A percentile compares a stretch with the other conserved stretches of the same genome.
phyloP scores from a whole-genome alignment of 2,113 vertebrate genomes.

The Microcebus griseorufus region DNA sequence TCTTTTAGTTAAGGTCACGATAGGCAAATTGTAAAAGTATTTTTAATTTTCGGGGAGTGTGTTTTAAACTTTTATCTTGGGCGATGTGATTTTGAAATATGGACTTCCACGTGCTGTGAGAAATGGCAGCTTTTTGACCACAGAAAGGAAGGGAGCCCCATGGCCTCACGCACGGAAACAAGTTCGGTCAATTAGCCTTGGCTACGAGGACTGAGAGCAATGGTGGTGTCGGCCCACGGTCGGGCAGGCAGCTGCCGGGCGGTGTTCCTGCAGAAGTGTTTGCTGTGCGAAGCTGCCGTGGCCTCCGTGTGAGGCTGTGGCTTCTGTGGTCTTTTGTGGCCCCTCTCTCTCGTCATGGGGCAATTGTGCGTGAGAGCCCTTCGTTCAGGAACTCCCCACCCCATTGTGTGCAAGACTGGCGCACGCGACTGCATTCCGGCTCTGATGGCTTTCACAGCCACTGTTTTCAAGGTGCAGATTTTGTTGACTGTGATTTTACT shows the following conservation, averaged over 20 bases:
- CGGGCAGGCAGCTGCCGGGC: not conserved
- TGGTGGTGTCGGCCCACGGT: not conserved
- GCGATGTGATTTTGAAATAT: not conserved
- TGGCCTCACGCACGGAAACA: rapidly evolving
- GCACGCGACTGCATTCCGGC: not conserved
- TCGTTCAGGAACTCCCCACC: rapidly evolving
- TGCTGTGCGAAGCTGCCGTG: not conserved
- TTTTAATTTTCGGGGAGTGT: not conserved
- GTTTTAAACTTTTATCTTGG: not conserved
- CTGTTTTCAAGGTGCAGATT: not conserved
- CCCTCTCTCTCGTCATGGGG: too few species aligned
- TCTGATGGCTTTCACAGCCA: not conserved
- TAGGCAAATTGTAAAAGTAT: not conserved
- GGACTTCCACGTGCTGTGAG: too few species aligned
- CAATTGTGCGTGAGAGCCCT: not conserved
- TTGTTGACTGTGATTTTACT: rapidly evolving
- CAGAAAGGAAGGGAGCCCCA: rapidly evolving
- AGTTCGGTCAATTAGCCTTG: not conserved
- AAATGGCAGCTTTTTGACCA: not conserved
- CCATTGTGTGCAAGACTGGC: not conserved
- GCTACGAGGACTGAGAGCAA: not conserved
- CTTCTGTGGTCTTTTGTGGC: not conserved
- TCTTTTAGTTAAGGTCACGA: not conserved
- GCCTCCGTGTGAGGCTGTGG: not conserved
- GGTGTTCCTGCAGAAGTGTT: not conserved